phyloP scores from a whole-genome alignment of 2,113 vertebrate genomes.

The Notiomystis cincta region DNA sequence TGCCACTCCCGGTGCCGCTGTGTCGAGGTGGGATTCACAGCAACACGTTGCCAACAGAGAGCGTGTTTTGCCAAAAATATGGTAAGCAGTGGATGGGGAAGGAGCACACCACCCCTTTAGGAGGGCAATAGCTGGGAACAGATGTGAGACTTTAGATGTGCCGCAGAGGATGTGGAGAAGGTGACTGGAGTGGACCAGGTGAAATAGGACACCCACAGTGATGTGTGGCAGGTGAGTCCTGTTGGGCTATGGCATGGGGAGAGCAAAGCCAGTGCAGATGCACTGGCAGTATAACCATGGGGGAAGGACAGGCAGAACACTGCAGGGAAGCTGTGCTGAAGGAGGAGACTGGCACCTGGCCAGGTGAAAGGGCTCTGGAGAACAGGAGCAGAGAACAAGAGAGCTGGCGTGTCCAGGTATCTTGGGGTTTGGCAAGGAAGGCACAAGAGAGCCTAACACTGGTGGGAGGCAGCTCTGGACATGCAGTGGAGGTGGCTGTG shows the following conservation, averaged over 20 bases:
- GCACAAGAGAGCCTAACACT: neutral
- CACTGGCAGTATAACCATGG: neutral
- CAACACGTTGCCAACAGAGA: rapidly evolving
- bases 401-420: neutral
- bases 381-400: neutral
- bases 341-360: neutral
- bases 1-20: rapidly evolving
- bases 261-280: neutral
- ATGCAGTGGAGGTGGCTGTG: rapidly evolving
- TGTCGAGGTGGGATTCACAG: neutral
- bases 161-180: neutral
- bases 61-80: neutral
- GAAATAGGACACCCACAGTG: neutral
- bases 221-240: neutral
- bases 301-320: neutral
- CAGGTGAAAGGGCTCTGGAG: neutral
- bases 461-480: neutral
- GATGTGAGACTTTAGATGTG: neutral
- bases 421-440: neutral
- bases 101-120: rapidly evolving
- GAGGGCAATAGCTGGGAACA: neutral
- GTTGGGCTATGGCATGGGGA: neutral
- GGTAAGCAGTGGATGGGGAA: neutral
- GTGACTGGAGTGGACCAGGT: neutral
- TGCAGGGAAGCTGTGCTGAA: rapidly evolving